Evolutionary conservation across 1,140 invertebrate species (phyloP).

Genomic region (Glomeris maerens): DNA sequence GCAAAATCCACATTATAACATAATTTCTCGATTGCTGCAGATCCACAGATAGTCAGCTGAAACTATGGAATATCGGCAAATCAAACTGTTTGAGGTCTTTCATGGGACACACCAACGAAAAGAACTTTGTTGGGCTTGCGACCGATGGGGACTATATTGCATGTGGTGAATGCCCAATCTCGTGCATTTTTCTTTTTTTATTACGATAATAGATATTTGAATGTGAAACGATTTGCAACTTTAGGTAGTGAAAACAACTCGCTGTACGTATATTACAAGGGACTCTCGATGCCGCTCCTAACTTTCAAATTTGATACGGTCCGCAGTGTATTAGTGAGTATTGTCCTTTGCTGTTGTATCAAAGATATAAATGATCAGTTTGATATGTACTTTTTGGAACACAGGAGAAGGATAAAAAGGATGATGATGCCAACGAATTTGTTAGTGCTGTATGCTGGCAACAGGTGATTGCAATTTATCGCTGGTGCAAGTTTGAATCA

Average conservation of each 20-base stretch:
- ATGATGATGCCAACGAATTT: conserved; percentile 81
- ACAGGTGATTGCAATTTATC: conserved; percentile 25
- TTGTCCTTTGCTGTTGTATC: conserved; percentile 3
- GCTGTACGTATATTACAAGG: conserved; percentile 86
- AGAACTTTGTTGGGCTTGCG: conserved; percentile 93
- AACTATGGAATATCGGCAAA: conserved; percentile 78
- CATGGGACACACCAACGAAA: conserved; percentile 88
- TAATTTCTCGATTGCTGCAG: conserved; percentile 19
- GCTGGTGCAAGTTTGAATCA: background rate
- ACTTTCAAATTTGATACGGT: conserved; percentile 78
- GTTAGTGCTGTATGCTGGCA: conserved; percentile 93
- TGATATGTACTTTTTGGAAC: conserved; percentile 14
- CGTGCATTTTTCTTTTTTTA: background rate
- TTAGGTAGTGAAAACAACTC: conserved; percentile 79
- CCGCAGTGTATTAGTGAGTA: conserved; percentile 51
- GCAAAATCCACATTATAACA: background rate
- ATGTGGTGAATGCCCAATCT: conserved; percentile 47
- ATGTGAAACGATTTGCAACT: conserved; percentile 17
- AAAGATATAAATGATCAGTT: conserved; percentile 1
- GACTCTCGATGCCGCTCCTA: conserved; percentile 70
- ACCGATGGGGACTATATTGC: conserved; percentile 89
- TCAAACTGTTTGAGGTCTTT: conserved; percentile 72
- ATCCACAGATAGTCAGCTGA: conserved; percentile 85
- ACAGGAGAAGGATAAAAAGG: conserved; percentile 52
- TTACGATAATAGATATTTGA: conserved; percentile 14